phyloP scores from a whole-genome alignment of 2,113 vertebrate genomes.

The Hypocryptadius cinnamomeus region DNA sequence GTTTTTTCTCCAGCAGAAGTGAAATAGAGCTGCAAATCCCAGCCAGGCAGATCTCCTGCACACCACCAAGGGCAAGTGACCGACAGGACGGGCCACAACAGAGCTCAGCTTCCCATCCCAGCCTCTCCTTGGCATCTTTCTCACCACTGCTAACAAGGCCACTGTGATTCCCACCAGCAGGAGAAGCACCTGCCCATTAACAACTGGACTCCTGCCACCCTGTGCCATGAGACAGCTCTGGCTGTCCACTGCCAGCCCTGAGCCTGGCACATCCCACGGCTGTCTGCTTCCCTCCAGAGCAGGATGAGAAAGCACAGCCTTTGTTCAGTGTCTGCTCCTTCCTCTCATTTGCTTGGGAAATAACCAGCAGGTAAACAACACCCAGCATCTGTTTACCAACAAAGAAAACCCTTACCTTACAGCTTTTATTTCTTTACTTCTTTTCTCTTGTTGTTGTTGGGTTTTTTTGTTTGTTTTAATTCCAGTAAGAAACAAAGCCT shows the following conservation, averaged over 20 bases:
- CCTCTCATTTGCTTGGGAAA: not conserved
- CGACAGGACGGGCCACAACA: accelerated
- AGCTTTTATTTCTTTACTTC: not conserved
- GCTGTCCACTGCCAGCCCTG: not conserved
- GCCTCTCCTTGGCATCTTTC: not conserved
- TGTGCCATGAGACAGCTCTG: not conserved
- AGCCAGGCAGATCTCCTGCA: not conserved
- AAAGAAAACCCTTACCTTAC: not conserved
- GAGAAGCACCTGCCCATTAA: not conserved
- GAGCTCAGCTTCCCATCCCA: not conserved
- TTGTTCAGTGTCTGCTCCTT: not conserved
- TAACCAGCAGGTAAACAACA: not conserved
- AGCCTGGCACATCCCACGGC: not conserved
- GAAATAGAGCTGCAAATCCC: not conserved
- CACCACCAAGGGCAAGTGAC: not conserved
- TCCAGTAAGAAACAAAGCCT: slow-evolving; percentile 18
- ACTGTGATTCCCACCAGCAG: not conserved
- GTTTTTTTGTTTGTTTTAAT: not conserved
- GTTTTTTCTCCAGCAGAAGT: not conserved
- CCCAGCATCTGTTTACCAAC: not conserved
- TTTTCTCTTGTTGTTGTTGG: not conserved
- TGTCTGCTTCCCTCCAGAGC: accelerated
- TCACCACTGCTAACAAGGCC: not conserved
- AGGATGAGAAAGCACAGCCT: not conserved
- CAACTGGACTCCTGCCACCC: not conserved